Conservation (phyloP, 2,888 invertebrate species). For the Drosophila longiperda region DNA sequence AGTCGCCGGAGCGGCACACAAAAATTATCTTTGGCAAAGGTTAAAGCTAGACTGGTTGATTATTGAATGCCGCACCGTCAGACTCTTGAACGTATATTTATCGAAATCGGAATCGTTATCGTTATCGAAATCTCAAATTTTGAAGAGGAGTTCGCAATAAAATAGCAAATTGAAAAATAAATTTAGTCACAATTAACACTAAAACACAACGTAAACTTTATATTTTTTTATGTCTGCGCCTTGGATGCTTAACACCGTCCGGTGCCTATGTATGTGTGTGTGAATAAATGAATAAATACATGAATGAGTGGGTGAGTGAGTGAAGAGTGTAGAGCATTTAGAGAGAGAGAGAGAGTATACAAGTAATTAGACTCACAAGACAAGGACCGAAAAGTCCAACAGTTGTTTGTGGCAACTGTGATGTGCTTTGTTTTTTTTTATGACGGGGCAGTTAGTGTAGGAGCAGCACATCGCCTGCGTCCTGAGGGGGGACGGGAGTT, state of each 20-base stretch:
- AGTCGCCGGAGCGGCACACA: conserved; percentile 21
- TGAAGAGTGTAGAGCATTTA: conserved; percentile 8
- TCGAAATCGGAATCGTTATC: conserved; percentile 33
- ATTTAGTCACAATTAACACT: conserved; percentile 44
- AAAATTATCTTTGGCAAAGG: conserved; percentile 69
- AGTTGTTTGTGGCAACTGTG: conserved; percentile 79
- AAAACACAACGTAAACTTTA: conserved; percentile 39
- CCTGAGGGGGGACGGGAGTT: conserved; percentile 18
- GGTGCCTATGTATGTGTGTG: conserved; percentile 7
- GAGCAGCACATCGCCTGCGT: conserved; percentile 82
- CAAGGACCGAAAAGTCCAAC: conserved; percentile 86
- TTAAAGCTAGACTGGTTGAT: conserved; percentile 51
- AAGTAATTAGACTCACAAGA: conserved; percentile 61
- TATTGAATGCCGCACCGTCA: conserved; percentile 28
- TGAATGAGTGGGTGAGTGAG: neutral
- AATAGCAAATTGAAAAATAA: conserved; percentile 13
- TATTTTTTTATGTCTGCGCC: conserved; percentile 26
- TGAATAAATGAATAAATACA: conserved; percentile 6
- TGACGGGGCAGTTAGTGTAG: neutral
- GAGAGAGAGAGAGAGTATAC: conserved; percentile 38
- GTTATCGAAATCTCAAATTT: conserved; percentile 22
- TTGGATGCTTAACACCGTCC: conserved; percentile 33
- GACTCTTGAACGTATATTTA: conserved; percentile 37
- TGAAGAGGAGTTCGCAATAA: conserved; percentile 4
- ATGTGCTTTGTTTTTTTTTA: conserved; percentile 59